Conservation (phyloP, 1,140 invertebrate genomes). For the Grapholita molesta region DNA sequence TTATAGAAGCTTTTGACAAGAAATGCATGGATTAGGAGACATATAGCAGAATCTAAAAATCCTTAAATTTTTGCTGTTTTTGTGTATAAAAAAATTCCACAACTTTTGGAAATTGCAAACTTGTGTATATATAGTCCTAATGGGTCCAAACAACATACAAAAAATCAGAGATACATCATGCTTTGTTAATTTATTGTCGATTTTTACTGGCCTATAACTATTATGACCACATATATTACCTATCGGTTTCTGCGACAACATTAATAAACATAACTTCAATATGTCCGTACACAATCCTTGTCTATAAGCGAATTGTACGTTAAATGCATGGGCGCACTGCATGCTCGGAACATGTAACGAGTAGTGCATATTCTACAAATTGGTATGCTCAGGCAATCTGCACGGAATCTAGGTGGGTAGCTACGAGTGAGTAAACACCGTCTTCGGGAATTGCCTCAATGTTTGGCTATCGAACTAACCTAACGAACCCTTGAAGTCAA, state of each 20-base stretch:
- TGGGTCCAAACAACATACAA: too few species aligned
- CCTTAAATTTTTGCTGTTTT: too few species aligned
- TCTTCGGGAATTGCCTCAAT: conserved; percentile 4
- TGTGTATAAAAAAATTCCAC: too few species aligned
- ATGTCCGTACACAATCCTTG: background rate
- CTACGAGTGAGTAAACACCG: conserved; percentile 19
- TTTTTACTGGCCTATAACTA: too few species aligned
- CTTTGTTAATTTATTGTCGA: too few species aligned
- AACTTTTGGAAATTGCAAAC: too few species aligned
- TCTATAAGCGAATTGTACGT: background rate
- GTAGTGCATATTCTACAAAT: conserved; percentile 37
- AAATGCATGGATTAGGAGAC: too few species aligned
- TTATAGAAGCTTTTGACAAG: too few species aligned
- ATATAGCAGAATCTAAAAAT: too few species aligned
- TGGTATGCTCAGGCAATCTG: conserved; percentile 30
- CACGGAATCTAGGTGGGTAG: conserved; percentile 19
- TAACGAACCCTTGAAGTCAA: background rate
- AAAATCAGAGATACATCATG: too few species aligned
- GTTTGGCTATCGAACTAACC: conserved; percentile 11
- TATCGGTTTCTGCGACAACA: background rate
- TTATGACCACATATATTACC: too few species aligned
- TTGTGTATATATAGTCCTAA: too few species aligned
- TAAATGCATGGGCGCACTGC: conserved; percentile 7
- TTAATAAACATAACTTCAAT: background rate
- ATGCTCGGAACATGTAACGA: conserved; percentile 18